Evolutionary conservation across 2,888 invertebrate genomes (phyloP).

Genomic region (Tyria jacobaeae): DNA sequence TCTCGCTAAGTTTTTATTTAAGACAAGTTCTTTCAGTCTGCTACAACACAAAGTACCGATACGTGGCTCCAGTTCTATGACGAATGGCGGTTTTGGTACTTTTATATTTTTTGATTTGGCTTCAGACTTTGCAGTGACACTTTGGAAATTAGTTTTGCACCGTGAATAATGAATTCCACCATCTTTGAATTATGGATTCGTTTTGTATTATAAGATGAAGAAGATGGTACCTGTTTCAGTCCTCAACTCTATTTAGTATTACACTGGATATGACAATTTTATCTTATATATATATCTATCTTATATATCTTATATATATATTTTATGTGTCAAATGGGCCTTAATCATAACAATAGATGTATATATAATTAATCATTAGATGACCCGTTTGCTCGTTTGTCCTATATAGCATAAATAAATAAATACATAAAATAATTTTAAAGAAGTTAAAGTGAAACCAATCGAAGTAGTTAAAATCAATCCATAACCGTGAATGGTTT

Average conservation of each 20-base stretch:
- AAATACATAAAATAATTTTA: too few relatives aligned
- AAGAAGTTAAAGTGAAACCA: too few relatives aligned
- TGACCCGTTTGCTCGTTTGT: too few relatives aligned
- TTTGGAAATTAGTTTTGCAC: constrained; percentile 67
- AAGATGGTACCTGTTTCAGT: constrained; percentile 11
- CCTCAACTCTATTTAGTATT: constrained; percentile 8
- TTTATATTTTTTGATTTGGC: constrained; percentile 47
- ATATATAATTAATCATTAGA: too few relatives aligned
- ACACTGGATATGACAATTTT: too few relatives aligned
- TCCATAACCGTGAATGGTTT: too few relatives aligned
- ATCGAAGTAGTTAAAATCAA: too few relatives aligned
- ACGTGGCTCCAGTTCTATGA: constrained; percentile 32
- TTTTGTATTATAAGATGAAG: constrained; percentile 20
- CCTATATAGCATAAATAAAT: too few relatives aligned
- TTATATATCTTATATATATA: too few relatives aligned
- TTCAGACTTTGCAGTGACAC: constrained; percentile 59
- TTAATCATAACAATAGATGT: too few relatives aligned
- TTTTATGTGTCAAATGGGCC: too few relatives aligned
- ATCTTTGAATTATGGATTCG: constrained; percentile 26
- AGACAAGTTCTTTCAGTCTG: not conserved
- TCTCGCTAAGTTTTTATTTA: not conserved
- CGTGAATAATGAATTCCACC: constrained; percentile 59
- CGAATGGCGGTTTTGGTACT: constrained; percentile 50
- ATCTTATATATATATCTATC: too few relatives aligned
- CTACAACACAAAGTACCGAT: constrained; percentile 11